Conservation (phyloP, 2,113 vertebrate genomes). For the Paramormyrops kingsleyae region DNA sequence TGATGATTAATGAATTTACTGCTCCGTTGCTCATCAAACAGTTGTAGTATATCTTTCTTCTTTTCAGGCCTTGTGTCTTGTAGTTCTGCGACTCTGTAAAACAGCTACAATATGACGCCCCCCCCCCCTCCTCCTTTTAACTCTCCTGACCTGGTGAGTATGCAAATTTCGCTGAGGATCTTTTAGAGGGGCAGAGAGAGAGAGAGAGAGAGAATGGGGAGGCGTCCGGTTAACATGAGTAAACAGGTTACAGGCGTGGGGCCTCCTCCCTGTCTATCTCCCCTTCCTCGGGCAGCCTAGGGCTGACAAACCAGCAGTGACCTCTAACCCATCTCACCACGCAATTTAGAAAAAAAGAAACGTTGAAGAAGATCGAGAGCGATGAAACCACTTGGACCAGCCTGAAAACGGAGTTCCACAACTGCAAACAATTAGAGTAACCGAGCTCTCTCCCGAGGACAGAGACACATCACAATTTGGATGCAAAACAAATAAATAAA, state of each 20-base stretch:
- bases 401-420: background rate
- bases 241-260: slow-evolving; percentile 66
- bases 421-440: background rate
- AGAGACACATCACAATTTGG: slow-evolving; percentile 21
- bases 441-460: background rate
- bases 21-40: slow-evolving; percentile 92
- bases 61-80: slow-evolving; percentile 61
- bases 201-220: slow-evolving; percentile 69
- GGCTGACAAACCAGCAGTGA: slow-evolving; percentile 49
- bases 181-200: slow-evolving; percentile 55
- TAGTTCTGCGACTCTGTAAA: slow-evolving; percentile 53
- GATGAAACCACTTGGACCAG: background rate
- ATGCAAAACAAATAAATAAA: slow-evolving; percentile 33
- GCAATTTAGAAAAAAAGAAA: slow-evolving; percentile 32
- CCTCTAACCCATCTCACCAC: slow-evolving; percentile 43
- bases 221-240: slow-evolving; percentile 66
- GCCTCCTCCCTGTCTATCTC: slow-evolving; percentile 65
- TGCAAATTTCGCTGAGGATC: slow-evolving; percentile 58
- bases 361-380: background rate
- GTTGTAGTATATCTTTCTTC: slow-evolving; percentile 77
- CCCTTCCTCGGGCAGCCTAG: slow-evolving; percentile 69
- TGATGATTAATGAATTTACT: slow-evolving; percentile 99
- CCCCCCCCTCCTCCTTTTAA: slow-evolving; percentile 61
- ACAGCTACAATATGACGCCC: slow-evolving; percentile 61
- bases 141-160: slow-evolving; percentile 70